Percentiles rank a stretch among this genome's conserved stretches.
phyloP scores from a whole-genome alignment of 2,888 invertebrate genomes.

The Gandaritis pyraliata region DNA sequence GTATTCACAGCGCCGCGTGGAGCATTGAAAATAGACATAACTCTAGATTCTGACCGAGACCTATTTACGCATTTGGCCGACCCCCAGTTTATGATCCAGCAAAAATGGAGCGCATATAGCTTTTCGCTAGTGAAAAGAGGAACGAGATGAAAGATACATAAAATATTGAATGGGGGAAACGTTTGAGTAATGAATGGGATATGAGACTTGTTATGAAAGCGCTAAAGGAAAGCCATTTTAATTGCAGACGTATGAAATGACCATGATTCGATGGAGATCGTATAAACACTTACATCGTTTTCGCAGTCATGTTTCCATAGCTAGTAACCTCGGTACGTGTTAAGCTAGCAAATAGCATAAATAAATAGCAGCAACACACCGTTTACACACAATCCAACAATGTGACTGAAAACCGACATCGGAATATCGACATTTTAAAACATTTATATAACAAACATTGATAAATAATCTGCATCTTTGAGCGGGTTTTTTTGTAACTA shows the following conservation, averaged over 20 bases:
- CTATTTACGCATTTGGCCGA: constrained; percentile 59
- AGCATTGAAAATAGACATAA: constrained; percentile 45
- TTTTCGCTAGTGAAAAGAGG: constrained; percentile 43
- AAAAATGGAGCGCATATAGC: constrained; percentile 59
- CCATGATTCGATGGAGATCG: constrained; percentile 12
- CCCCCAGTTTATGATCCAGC: constrained; percentile 43
- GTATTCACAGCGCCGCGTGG: constrained; percentile 10
- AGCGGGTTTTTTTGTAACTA: no score
- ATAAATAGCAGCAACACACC: constrained; percentile 52
- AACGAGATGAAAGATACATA: constrained; percentile 28
- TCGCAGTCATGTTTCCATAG: constrained; percentile 57
- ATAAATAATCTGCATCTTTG: constrained; percentile 29
- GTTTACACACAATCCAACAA: constrained; percentile 50
- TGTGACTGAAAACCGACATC: constrained; percentile 60
- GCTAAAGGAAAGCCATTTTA: constrained; percentile 3
- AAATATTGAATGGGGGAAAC: constrained; percentile 6
- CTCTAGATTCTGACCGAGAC: constrained; percentile 54
- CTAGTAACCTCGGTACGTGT: constrained; percentile 41
- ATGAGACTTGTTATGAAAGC: constrained; percentile 14
- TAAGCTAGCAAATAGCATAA: constrained; percentile 49
- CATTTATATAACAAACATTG: constrained; percentile 35
- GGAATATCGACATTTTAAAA: constrained; percentile 48
- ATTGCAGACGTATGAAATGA: neutral
- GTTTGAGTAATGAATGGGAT: neutral
- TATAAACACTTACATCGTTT: constrained; percentile 55